Conservation (phyloP, 1,140 invertebrate species). For the Aplysia californica region DNA sequence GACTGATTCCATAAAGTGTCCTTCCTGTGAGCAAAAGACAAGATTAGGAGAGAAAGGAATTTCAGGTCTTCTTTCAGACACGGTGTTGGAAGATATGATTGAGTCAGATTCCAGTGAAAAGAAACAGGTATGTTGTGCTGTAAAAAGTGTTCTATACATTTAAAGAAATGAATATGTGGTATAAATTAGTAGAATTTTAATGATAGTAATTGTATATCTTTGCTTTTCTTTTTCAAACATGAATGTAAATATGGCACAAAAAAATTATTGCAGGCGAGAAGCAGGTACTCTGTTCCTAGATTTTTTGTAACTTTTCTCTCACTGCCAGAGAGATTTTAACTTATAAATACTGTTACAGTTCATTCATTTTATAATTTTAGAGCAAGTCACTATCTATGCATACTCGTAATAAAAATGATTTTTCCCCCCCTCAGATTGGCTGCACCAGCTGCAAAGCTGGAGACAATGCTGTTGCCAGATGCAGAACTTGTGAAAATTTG, state of each 20-base stretch:
- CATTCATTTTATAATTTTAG: slow-evolving; percentile 83
- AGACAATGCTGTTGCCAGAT: slow-evolving; percentile 84
- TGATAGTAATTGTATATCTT: too few relatives aligned
- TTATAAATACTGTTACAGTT: slow-evolving; percentile 68
- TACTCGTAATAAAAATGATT: slow-evolving; percentile 85
- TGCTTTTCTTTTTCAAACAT: too few relatives aligned
- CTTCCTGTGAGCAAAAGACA: slow-evolving; percentile 12
- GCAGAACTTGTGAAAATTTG: slow-evolving; percentile 93
- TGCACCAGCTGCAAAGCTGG: slow-evolving; percentile 73
- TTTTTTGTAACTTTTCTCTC: not conserved
- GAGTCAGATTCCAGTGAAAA: slow-evolving; percentile 66
- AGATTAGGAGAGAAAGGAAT: not conserved
- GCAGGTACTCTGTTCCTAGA: not conserved
- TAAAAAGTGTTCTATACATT: too few relatives aligned
- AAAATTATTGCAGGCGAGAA: too few relatives aligned
- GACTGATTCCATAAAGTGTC: slow-evolving; percentile 8
- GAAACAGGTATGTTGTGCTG: slow-evolving; percentile 62
- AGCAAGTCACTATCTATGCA: slow-evolving; percentile 87
- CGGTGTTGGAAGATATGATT: slow-evolving; percentile 21
- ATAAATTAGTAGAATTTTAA: too few relatives aligned
- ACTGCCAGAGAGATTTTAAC: not conserved
- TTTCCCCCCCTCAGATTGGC: slow-evolving; percentile 75
- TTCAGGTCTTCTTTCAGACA: slow-evolving; percentile 6
- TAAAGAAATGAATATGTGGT: too few relatives aligned
- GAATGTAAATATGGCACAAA: too few relatives aligned